Evolutionary conservation across 2,113 vertebrate species (phyloP).

Genomic region (Talpa occidentalis): DNA sequence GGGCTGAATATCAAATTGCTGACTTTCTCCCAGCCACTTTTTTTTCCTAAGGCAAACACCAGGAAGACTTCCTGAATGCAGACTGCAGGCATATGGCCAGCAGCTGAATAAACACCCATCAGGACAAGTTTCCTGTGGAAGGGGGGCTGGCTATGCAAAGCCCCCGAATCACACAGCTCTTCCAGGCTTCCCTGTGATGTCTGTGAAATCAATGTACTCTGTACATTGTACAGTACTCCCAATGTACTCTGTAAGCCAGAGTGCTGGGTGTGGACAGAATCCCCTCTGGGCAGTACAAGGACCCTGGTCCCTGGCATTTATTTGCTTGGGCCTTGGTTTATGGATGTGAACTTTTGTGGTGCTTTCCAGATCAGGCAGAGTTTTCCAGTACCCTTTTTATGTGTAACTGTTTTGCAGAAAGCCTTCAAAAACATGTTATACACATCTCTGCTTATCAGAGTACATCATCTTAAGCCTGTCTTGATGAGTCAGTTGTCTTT

Average conservation of each 20-base stretch:
- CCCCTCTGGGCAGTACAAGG: not conserved
- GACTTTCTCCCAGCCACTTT: not conserved
- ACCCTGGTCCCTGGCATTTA: not conserved
- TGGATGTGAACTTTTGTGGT: not conserved
- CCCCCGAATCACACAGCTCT: too few relatives aligned
- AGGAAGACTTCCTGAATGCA: not conserved
- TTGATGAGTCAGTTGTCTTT: not conserved
- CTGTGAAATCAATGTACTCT: not conserved
- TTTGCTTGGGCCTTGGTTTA: not conserved
- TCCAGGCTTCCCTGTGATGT: not conserved
- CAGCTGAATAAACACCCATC: not conserved
- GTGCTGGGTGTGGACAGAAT: not conserved
- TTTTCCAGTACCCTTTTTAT: not conserved
- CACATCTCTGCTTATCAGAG: not conserved
- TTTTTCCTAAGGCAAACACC: not conserved
- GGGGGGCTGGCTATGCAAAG: not conserved
- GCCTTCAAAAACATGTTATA: not conserved
- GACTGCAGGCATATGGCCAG: not conserved
- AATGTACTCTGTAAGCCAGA: not conserved
- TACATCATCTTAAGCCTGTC: not conserved
- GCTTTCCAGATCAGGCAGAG: not conserved
- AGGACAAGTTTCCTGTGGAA: not conserved
- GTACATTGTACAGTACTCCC: too few relatives aligned
- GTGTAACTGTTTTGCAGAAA: not conserved
- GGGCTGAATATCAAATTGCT: not conserved